Evolutionary conservation across 2,888 invertebrate species (phyloP), one percentile per base, ranked within the genome.

Genomic region (Hofmannophila pseudospretella): DNA sequence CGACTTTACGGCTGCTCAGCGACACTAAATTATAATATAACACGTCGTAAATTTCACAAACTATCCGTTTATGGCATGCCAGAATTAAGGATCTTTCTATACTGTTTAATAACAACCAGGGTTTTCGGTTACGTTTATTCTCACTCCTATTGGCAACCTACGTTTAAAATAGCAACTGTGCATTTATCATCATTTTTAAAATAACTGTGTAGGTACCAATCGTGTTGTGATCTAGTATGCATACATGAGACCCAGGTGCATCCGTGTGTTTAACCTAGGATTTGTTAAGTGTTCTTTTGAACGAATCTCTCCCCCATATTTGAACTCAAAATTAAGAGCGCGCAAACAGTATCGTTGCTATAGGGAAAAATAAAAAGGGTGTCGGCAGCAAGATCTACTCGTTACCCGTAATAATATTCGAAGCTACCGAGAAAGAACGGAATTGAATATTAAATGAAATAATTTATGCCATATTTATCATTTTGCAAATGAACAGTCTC

Each of bases 361-460:
- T 57, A 43, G 62, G 61, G 57, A 69, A 73, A 61, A 67, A 72
- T 71, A 74, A 75, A 79, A 84, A 81, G 84, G 84, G 82, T 84
- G 84, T 73, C 70, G 70, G 47, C 59, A 54, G 51, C 69, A 65
- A 79, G 77, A 73, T 67, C 74, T 71, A 54, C 68, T 74, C 72
- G 74, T 65, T 72, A 67, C 62, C 54, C 68, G 63, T 72, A 73
- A 76, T 72, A 73, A 75, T 78, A 75, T 34, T 34, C 56, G 66
- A 70, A 67, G 64, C 68, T 57, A 59, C 70, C 56, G 59, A 57
- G 73, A 82, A 85, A 84, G 82, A 86, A 85, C 74, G 58, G 76
- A 86, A 86, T 84, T 85, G 88, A 88, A 88, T 88, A 85, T 73
- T 86, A 88, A 88, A 88, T 88, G 88, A 88, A 88, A 87, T 88